Conservation (phyloP, 2,888 invertebrate genomes). For the Exephanes ischioxanthus region DNA sequence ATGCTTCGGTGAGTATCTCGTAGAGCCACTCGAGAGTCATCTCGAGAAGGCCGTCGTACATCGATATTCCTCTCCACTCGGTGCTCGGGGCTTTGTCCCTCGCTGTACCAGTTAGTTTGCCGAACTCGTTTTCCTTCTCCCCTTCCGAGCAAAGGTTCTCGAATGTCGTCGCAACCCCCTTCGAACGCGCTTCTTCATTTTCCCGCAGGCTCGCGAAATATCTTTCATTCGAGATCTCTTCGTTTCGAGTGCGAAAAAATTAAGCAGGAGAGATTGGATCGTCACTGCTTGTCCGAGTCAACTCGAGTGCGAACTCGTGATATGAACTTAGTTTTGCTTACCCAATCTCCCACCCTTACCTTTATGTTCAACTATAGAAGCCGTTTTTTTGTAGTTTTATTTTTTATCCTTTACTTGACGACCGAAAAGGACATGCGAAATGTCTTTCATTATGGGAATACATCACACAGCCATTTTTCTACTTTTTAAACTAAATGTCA, state of each 20-base stretch:
- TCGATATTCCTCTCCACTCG: slow-evolving; percentile 51
- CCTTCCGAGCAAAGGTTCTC: slow-evolving; percentile 31
- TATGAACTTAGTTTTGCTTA: not conserved
- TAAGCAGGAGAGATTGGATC: not conserved
- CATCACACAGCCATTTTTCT: no score
- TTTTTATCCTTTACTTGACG: no score
- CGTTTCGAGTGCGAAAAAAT: not conserved
- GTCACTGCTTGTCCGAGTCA: not conserved
- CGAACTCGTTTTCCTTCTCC: slow-evolving; percentile 49
- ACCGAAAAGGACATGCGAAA: no score
- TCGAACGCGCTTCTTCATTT: slow-evolving; percentile 46
- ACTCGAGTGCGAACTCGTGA: not conserved
- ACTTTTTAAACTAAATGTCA: no score
- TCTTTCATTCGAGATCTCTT: not conserved
- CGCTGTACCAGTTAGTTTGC: slow-evolving; percentile 50
- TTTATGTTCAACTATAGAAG: no score
- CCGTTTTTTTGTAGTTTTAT: no score
- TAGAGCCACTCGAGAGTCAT: slow-evolving; percentile 59
- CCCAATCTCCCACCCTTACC: not conserved
- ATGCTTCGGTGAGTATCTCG: slow-evolving; percentile 57
- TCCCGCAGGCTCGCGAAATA: slow-evolving; percentile 32
- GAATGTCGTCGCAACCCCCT: slow-evolving; percentile 11
- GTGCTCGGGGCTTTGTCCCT: slow-evolving; percentile 51
- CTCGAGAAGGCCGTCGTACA: slow-evolving; percentile 60
- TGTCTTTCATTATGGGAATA: no score